These are phyloP conservation scores for Apodemia mormo DNA, from an alignment of 2,888 invertebrate species.

Conservation along the genomic window DNA sequence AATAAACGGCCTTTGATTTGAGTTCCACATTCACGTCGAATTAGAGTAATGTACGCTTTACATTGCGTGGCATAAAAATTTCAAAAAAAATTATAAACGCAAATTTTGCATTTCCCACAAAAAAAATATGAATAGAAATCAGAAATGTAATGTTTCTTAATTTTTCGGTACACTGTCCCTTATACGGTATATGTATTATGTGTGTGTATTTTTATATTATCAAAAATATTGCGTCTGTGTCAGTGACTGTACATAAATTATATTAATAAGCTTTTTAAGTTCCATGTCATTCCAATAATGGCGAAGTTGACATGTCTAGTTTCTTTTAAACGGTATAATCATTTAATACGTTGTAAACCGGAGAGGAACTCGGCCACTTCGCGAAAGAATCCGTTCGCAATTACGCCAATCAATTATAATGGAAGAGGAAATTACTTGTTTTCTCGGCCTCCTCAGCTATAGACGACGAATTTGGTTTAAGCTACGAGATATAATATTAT, in stretches of 20 bases:
- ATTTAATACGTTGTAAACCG: slow-evolving; percentile 28
- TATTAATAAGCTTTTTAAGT: slow-evolving; percentile 11
- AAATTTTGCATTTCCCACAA: too few species aligned
- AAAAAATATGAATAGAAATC: too few species aligned
- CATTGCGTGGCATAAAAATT: too few species aligned
- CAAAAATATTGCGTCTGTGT: neutral
- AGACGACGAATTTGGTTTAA: slow-evolving; percentile 35
- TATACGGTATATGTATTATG: too few species aligned
- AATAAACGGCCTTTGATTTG: too few species aligned
- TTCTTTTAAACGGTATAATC: slow-evolving; percentile 18
- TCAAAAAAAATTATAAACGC: too few species aligned
- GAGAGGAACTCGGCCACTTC: slow-evolving; percentile 45
- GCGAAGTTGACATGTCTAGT: slow-evolving; percentile 18
- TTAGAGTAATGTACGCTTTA: too few species aligned
- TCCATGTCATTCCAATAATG: slow-evolving; percentile 18
- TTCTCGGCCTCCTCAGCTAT: slow-evolving; percentile 63
- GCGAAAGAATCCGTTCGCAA: slow-evolving; percentile 73
- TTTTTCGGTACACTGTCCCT: too few species aligned
- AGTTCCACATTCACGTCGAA: too few species aligned
- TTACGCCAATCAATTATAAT: slow-evolving; percentile 79
- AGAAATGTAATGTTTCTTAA: too few species aligned
- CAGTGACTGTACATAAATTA: slow-evolving; percentile 9
- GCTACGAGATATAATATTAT: neutral
- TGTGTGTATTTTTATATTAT: too few species aligned
- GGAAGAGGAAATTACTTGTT: slow-evolving; percentile 75